These are phyloP conservation scores for Cisticola juncidis DNA, from an alignment of 2,113 vertebrate genomes.

Conservation along the genomic window DNA sequence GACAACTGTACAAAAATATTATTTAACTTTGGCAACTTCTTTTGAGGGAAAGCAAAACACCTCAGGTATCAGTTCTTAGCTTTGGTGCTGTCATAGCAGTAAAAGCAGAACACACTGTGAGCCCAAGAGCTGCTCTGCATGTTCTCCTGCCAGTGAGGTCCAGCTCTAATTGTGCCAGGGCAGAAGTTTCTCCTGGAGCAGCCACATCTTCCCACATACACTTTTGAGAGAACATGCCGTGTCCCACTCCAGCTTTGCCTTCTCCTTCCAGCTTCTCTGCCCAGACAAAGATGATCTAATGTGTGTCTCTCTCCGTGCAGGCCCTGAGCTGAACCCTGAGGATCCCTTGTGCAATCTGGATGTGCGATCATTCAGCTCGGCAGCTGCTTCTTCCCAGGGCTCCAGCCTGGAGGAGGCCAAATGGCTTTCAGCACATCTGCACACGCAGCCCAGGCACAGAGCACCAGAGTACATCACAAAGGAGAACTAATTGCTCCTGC, in stretches of 20 bases:
- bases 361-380: background rate
- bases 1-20: background rate
- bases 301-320: background rate
- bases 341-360: constrained; percentile 8
- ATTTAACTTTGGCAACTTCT: background rate
- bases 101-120: background rate
- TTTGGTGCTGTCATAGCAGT: background rate
- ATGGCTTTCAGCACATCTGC: background rate
- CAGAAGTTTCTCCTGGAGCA: background rate
- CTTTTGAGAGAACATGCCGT: background rate
- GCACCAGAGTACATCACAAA: background rate
- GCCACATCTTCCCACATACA: background rate
- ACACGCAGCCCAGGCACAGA: background rate
- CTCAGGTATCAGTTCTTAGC: background rate
- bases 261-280: background rate
- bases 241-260: background rate
- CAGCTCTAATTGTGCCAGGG: background rate
- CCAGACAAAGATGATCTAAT: background rate
- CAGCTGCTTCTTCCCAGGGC: constrained; percentile 44
- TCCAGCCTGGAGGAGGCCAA: background rate
- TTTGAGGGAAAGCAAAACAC: background rate
- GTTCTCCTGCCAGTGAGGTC: background rate
- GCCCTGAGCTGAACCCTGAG: constrained; percentile 37
- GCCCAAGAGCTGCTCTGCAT: background rate
- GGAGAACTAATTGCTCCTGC: constrained; percentile 2